A percentile compares a stretch with the other conserved stretches of the same genome.
These are phyloP conservation scores for Polia nebulosa DNA, from an alignment of 2,888 invertebrate genomes.

Conservation along the genomic window DNA sequence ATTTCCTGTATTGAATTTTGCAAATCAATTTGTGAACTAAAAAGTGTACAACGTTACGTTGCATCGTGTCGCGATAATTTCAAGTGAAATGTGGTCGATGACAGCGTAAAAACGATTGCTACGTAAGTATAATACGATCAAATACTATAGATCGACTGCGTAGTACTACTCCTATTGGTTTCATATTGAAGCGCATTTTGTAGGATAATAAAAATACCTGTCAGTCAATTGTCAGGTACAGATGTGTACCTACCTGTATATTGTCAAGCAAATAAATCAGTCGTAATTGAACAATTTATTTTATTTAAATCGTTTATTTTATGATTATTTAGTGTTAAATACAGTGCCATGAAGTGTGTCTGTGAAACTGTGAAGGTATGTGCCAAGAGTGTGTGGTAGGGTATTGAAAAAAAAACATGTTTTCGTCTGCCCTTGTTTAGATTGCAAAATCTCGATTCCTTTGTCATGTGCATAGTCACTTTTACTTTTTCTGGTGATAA, in stretches of 20 bases:
- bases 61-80: constrained; percentile 79
- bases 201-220: constrained; percentile 77
- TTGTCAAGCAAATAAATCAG: constrained; percentile 79
- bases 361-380: constrained; percentile 76
- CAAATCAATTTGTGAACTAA: constrained; percentile 67
- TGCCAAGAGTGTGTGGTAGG: constrained; percentile 60
- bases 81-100: constrained; percentile 89
- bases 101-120: constrained; percentile 88
- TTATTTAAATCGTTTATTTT: constrained; percentile 79
- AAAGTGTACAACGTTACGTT: constrained; percentile 74
- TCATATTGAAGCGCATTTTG: constrained; percentile 62
- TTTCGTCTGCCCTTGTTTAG: constrained; percentile 87
- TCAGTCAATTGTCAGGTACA: constrained; percentile 72
- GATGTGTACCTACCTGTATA: constrained; percentile 72
- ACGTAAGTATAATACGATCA: constrained; percentile 87
- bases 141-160: constrained; percentile 63
- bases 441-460: constrained; percentile 88
- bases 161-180: constrained; percentile 58
- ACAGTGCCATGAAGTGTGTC: constrained; percentile 80
- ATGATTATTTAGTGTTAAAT: constrained; percentile 78
- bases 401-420: constrained; percentile 80
- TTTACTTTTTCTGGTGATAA: constrained; percentile 84
- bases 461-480: constrained; percentile 85
- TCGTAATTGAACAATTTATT: constrained; percentile 83
- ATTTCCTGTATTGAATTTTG: constrained; percentile 74